Conservation (phyloP, 1,140 invertebrate species). For the Asobara japonica region DNA sequence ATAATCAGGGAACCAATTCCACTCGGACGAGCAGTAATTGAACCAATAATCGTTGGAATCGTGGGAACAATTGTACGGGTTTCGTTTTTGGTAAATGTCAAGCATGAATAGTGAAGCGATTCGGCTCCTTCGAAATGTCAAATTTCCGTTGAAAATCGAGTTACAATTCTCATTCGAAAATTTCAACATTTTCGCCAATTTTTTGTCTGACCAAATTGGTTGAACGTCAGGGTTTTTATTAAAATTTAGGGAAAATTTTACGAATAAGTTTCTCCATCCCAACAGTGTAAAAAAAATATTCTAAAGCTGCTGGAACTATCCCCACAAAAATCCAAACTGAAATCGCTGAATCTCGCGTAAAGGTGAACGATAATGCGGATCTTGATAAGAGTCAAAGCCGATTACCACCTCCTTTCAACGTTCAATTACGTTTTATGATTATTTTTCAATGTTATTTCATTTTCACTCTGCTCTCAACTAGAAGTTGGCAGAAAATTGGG, state of each 20-base stretch:
- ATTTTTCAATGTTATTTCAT: not conserved
- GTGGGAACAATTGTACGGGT: not conserved
- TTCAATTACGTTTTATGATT: not conserved
- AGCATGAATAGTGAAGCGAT: not conserved
- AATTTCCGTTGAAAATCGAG: not conserved
- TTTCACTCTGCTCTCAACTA: not conserved
- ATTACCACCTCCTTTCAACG: not conserved
- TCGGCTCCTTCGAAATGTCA: not conserved
- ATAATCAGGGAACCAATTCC: not conserved
- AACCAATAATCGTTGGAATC: not conserved
- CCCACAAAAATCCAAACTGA: too few species aligned
- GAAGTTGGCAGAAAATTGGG: not conserved
- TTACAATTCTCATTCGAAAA: not conserved
- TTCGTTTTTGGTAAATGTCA: not conserved
- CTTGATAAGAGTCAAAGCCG: not conserved
- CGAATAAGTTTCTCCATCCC: too few species aligned
- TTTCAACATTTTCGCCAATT: too few species aligned
- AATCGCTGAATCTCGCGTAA: not conserved
- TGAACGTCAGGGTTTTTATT: too few species aligned
- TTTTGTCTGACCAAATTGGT: too few species aligned
- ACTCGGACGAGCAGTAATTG: not conserved
- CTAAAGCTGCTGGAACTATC: too few species aligned
- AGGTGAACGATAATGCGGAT: not conserved
- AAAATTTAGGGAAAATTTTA: too few species aligned
- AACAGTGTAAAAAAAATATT: too few species aligned